Conservation (phyloP, 2,888 invertebrate genomes). For the Drosophila emarginata region DNA sequence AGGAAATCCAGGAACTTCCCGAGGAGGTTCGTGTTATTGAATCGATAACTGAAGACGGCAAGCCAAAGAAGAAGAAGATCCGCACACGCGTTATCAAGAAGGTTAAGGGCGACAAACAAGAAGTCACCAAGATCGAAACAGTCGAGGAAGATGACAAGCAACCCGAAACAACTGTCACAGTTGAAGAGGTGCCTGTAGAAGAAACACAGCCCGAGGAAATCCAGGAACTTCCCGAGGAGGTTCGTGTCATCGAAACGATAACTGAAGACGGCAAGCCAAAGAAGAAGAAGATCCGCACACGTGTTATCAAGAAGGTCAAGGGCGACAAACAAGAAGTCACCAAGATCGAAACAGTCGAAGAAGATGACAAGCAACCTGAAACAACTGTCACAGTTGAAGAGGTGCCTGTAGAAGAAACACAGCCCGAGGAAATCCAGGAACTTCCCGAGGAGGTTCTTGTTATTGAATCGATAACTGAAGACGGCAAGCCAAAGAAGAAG, state of each 20-base stretch:
- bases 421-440: constrained; percentile 7
- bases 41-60: constrained; percentile 17
- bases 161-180: constrained; percentile 18
- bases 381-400: constrained; percentile 21
- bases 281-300: constrained; percentile 32
- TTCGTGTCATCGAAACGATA: constrained; percentile 16
- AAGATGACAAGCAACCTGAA: constrained; percentile 20
- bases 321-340: constrained; percentile 32
- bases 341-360: constrained; percentile 31
- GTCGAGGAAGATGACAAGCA: constrained; percentile 23
- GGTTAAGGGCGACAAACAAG: constrained; percentile 30
- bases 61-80: constrained; percentile 30
- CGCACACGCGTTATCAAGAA: constrained; percentile 26
- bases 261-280: constrained; percentile 27
- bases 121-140: constrained; percentile 30
- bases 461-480: constrained; percentile 15
- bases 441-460: constrained; percentile 14
- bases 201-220: constrained; percentile 21
- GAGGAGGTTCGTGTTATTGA: constrained; percentile 19
- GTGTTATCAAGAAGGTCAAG: constrained; percentile 29
- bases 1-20: constrained; percentile 21
- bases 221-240: constrained; percentile 26
- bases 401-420: constrained; percentile 11
- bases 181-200: constrained; percentile 18
- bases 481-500: constrained; percentile 30